Evolutionary conservation across 2,888 invertebrate genomes (phyloP).

Genomic region (Pemphredon lugubris): DNA sequence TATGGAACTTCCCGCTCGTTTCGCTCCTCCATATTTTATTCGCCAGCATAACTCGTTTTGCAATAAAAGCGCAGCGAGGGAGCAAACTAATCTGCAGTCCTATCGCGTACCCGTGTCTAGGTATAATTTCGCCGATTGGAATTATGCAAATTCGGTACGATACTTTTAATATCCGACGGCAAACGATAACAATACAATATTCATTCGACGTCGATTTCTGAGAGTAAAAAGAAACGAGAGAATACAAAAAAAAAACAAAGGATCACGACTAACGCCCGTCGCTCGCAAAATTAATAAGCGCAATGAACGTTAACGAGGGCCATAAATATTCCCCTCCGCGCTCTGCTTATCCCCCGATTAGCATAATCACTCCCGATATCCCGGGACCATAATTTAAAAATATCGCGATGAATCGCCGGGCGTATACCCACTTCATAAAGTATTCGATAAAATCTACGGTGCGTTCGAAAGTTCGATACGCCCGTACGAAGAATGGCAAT

Average conservation of each 20-base stretch:
- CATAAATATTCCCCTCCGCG: conserved; percentile 63
- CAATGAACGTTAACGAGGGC: conserved; percentile 68
- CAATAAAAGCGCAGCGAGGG: too few species aligned
- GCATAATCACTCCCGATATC: conserved; percentile 63
- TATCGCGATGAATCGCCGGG: conserved; percentile 50
- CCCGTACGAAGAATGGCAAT: too few species aligned
- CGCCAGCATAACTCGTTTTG: too few species aligned
- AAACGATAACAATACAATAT: conserved; percentile 13
- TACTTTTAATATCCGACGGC: too few species aligned
- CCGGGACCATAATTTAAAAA: conserved; percentile 58
- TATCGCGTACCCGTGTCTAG: too few species aligned
- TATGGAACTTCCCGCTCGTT: too few species aligned
- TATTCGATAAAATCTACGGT: conserved; percentile 2
- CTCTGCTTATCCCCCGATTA: conserved; percentile 64
- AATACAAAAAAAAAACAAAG: too few species aligned
- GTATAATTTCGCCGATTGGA: too few species aligned
- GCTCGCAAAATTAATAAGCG: conserved; percentile 70
- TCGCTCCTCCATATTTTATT: too few species aligned
- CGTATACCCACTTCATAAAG: conserved; percentile 21
- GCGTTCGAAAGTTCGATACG: too few species aligned
- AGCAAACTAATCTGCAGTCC: too few species aligned
- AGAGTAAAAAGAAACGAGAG: conserved; percentile 36
- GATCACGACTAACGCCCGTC: conserved; percentile 34
- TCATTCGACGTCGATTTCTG: conserved; percentile 12
- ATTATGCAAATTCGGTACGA: too few species aligned